Evolutionary conservation across 2,888 invertebrate species (phyloP).

Genomic region (Orthonychiurus folsomi): DNA sequence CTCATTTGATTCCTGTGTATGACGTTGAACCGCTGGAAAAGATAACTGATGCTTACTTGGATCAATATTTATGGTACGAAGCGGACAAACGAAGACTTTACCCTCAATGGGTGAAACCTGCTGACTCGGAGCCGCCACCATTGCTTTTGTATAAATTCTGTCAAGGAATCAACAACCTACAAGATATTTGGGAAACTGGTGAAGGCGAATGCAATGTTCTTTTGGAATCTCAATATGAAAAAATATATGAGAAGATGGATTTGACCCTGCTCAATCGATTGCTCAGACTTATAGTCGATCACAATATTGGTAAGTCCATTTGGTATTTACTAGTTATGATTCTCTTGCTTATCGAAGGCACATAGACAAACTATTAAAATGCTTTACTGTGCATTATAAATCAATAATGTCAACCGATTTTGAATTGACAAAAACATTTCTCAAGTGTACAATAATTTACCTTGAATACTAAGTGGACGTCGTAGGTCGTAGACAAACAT

Average conservation of each 20-base stretch:
- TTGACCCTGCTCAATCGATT: conserved; percentile 92
- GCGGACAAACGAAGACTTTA: conserved; percentile 94
- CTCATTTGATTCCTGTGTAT: conserved; percentile 96
- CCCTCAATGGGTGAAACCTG: conserved; percentile 99
- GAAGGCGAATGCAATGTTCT: conserved; percentile 99
- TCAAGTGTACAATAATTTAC: too few relatives aligned
- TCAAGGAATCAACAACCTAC: conserved; percentile 82
- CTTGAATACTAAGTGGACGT: too few relatives aligned
- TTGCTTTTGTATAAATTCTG: conserved; percentile 38
- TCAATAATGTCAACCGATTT: too few relatives aligned
- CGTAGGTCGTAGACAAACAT: too few relatives aligned
- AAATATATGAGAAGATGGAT: conserved; percentile 99
- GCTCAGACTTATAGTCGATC: conserved; percentile 93
- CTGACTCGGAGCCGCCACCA: conserved; percentile 87
- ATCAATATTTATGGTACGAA: conserved; percentile 99
- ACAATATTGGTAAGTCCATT: too few relatives aligned
- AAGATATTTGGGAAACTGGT: conserved; percentile 97
- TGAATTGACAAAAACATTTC: too few relatives aligned
- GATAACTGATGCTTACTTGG: conserved; percentile 98
- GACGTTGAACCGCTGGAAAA: conserved; percentile 99
- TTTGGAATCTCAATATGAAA: conserved; percentile 93
- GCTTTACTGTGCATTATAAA: too few relatives aligned
- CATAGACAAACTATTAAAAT: too few relatives aligned
- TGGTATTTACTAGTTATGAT: too few relatives aligned
- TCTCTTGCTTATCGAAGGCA: too few relatives aligned